Conservation (phyloP, 2,113 vertebrate genomes). For the Chloropsis cyanopogon region DNA sequence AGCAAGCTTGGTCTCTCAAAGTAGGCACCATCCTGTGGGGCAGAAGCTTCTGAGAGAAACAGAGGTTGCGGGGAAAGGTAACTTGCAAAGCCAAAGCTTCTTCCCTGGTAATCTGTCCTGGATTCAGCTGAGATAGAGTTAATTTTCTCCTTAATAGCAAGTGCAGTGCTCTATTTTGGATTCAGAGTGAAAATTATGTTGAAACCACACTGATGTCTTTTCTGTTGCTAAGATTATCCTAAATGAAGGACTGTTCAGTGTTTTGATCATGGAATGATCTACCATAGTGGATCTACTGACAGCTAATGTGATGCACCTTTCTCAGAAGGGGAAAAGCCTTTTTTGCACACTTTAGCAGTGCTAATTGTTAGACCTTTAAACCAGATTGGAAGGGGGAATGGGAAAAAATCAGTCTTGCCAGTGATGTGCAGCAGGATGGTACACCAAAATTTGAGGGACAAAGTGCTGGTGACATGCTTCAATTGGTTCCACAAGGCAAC, state of each 20-base stretch:
- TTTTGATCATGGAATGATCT: background rate
- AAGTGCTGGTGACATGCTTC: background rate
- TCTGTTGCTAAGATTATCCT: background rate
- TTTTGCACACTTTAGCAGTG: background rate
- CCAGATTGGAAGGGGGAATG: background rate
- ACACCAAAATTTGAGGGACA: background rate
- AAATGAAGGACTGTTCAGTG: background rate
- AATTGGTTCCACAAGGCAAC: background rate
- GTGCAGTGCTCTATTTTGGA: background rate
- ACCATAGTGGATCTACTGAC: background rate
- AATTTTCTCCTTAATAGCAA: background rate
- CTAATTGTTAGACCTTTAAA: background rate
- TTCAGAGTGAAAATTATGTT: background rate
- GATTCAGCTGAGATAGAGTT: background rate
- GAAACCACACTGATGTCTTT: background rate
- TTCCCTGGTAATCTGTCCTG: background rate
- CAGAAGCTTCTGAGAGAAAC: background rate
- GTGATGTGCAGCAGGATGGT: background rate
- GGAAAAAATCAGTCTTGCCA: background rate
- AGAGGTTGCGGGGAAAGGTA: background rate
- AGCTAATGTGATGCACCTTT: background rate
- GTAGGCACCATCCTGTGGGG: accelerated
- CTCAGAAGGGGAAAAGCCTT: background rate
- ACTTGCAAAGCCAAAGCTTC: background rate
- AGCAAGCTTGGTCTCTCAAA: background rate